Evolutionary conservation across 2,113 vertebrate genomes (phyloP).

Genomic region (Bungarus multicinctus): DNA sequence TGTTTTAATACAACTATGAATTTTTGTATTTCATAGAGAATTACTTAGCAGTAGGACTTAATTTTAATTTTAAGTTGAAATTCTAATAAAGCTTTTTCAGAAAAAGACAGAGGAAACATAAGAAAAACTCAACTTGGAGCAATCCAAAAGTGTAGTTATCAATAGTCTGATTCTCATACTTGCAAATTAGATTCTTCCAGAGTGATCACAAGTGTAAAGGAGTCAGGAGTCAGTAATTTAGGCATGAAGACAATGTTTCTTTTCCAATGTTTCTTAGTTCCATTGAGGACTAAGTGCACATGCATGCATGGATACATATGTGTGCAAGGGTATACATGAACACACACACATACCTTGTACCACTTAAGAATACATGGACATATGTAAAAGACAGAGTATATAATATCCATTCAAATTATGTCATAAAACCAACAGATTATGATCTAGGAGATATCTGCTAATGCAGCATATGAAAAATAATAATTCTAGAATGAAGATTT

Average conservation of each 20-base stretch:
- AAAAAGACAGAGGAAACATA: neutral
- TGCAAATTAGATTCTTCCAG: neutral
- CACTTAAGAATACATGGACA: neutral
- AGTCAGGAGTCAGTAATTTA: neutral
- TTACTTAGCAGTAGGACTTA: neutral
- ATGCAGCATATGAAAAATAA: neutral
- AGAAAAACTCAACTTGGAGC: neutral
- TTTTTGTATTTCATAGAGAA: conserved; percentile 2
- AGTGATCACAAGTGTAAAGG: neutral
- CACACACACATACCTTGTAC: neutral
- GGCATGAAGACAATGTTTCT: neutral
- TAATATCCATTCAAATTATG: neutral
- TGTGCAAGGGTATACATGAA: neutral
- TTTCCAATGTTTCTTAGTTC: too few species aligned
- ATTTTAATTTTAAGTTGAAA: neutral
- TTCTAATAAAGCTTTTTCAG: neutral
- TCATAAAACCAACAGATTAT: neutral
- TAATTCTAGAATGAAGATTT: neutral
- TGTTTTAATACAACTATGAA: conserved; percentile 17
- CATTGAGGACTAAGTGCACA: neutral
- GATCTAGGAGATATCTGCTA: neutral
- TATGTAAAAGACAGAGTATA: neutral
- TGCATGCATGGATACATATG: neutral
- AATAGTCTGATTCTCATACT: neutral
- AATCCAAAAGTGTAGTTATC: neutral